These are phyloP conservation scores for Quadriops clusia DNA, from an alignment of 2,888 invertebrate species.

Conservation along the genomic window DNA sequence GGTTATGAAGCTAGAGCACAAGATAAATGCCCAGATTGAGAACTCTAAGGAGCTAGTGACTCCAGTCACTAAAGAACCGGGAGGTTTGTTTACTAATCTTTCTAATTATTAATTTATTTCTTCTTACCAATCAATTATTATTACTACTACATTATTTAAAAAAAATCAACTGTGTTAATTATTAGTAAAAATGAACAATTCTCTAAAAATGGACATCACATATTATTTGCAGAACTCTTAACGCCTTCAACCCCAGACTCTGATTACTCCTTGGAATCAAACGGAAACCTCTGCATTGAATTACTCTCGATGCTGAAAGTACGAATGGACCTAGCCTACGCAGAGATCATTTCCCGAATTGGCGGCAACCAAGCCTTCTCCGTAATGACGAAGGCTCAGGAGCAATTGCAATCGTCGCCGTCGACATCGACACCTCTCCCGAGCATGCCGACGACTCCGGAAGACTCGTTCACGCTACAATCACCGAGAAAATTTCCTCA, in stretches of 20 bases:
- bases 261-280: constrained; percentile 15
- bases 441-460: constrained; percentile 32
- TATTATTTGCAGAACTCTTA: constrained; percentile 15
- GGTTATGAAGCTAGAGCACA: constrained; percentile 33
- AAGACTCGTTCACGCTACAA: constrained; percentile 29
- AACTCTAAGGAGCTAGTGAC: constrained; percentile 24
- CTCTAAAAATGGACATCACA: no score
- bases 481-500: constrained; percentile 16
- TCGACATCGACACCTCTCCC: constrained; percentile 24
- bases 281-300: constrained; percentile 48
- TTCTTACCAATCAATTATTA: no score
- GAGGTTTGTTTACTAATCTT: constrained; percentile 22
- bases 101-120: no score
- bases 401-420: constrained; percentile 17
- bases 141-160: no score
- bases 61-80: constrained; percentile 22
- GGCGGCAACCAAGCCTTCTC: constrained; percentile 36
- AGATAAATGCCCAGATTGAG: constrained; percentile 31
- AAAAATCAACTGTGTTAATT: no score
- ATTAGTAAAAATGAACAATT: no score
- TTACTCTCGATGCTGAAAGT: constrained; percentile 67
- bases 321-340: constrained; percentile 67
- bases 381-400: constrained; percentile 36
- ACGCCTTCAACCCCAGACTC: constrained; percentile 22
- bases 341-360: constrained; percentile 58